Conservation (phyloP, 2,113 vertebrate species). For the Pteronura brasiliensis region DNA sequence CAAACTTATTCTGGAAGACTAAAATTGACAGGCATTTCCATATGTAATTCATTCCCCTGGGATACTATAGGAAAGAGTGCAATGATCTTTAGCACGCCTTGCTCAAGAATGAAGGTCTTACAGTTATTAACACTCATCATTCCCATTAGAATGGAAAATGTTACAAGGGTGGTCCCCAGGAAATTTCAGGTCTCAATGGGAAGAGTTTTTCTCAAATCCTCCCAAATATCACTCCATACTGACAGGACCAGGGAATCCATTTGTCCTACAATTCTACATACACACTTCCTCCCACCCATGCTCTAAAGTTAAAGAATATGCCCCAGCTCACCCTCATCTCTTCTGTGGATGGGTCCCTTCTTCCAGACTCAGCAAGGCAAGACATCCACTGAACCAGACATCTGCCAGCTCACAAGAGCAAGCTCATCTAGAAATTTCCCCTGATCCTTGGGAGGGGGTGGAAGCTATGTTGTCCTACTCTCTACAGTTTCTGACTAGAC, state of each 20-base stretch:
- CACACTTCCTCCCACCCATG: background rate
- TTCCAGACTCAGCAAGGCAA: background rate
- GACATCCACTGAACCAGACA: background rate
- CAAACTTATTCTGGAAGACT: background rate
- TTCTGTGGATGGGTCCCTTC: background rate
- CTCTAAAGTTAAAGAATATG: background rate
- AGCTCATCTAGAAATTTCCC: background rate
- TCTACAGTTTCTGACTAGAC: background rate
- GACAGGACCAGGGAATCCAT: background rate
- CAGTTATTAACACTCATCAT: background rate
- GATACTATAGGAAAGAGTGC: background rate
- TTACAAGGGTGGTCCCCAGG: background rate
- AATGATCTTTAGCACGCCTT: background rate
- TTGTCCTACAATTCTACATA: background rate
- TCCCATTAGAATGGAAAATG: background rate
- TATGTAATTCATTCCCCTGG: background rate
- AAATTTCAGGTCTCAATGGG: background rate
- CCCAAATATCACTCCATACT: background rate
- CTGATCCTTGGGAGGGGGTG: background rate
- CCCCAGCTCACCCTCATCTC: background rate
- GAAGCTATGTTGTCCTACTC: background rate
- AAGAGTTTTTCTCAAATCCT: background rate
- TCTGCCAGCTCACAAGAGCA: background rate
- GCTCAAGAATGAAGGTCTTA: background rate
- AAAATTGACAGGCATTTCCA: background rate